Evolutionary conservation across 2,888 invertebrate genomes (phyloP).

Genomic region (Augochlorella aurata): DNA sequence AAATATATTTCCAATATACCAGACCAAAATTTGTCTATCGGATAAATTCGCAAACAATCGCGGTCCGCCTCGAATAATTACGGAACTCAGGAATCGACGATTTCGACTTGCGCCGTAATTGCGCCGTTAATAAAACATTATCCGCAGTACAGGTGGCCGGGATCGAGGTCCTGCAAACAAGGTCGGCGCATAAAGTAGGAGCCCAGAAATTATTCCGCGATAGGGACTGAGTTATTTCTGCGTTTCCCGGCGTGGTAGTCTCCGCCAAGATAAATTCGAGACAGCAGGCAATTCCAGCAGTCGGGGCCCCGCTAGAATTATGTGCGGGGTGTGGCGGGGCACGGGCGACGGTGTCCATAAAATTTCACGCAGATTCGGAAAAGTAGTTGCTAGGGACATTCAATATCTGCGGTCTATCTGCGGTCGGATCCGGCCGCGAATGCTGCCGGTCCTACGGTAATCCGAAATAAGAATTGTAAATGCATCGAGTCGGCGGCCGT

Average conservation of each 20-base stretch:
- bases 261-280: constrained; percentile 15
- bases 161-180: not conserved
- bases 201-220: constrained; percentile 15
- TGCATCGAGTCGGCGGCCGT: constrained; percentile 23
- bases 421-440: not conserved
- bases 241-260: not conserved
- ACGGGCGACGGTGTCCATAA: constrained; percentile 29
- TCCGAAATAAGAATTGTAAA: constrained; percentile 58
- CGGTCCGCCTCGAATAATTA: too few relatives aligned
- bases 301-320: constrained; percentile 29
- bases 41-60: too few relatives aligned
- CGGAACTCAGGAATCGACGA: too few relatives aligned
- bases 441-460: constrained; percentile 19
- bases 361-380: constrained; percentile 38
- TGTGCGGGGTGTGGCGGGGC: constrained; percentile 10
- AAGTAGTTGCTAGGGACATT: constrained; percentile 1
- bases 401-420: constrained; percentile 37
- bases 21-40: too few relatives aligned
- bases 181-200: not conserved
- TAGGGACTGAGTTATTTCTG: constrained; percentile 8
- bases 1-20: too few relatives aligned
- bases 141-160: not conserved
- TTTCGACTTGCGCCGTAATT: too few relatives aligned
- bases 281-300: constrained; percentile 5
- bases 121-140: not conserved